Evolutionary conservation across 1,140 invertebrate genomes (phyloP).

Genomic region (Procambarus virginalis): DNA sequence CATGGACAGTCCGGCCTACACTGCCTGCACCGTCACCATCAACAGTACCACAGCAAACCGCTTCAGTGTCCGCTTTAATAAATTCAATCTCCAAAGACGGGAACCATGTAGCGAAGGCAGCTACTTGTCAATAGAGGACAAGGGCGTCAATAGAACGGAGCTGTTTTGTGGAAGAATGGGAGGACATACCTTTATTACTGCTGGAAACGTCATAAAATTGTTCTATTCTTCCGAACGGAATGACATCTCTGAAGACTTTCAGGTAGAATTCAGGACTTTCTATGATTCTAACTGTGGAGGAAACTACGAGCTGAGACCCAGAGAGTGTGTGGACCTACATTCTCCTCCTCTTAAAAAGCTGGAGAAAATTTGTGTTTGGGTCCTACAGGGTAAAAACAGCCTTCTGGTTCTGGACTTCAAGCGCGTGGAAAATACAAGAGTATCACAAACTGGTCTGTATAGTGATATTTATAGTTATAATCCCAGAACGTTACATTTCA

Average conservation of each 20-base stretch:
- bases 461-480: slow-evolving; percentile 34
- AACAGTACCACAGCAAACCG: neutral
- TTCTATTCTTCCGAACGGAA: neutral
- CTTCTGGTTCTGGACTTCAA: slow-evolving; percentile 43
- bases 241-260: neutral
- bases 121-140: slow-evolving; percentile 24
- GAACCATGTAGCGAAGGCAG: neutral
- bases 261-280: slow-evolving; percentile 6
- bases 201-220: slow-evolving; percentile 6
- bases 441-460: slow-evolving; percentile 29
- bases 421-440: slow-evolving; percentile 12
- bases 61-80: slow-evolving; percentile 21
- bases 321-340: slow-evolving; percentile 7
- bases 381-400: slow-evolving; percentile 21
- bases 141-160: neutral
- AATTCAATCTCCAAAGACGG: slow-evolving; percentile 1
- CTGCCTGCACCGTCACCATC: slow-evolving; percentile 18
- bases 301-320: slow-evolving; percentile 3
- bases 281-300: slow-evolving; percentile 23
- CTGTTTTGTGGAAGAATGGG: neutral
- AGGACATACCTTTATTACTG: slow-evolving; percentile 6
- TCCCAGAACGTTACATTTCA: slow-evolving; percentile 41
- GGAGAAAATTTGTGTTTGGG: slow-evolving; percentile 28
- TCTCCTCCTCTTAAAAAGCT: neutral
- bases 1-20: neutral